These are phyloP conservation scores for Euplexia lucipara DNA, from an alignment of 2,888 invertebrate genomes.

Conservation along the genomic window DNA sequence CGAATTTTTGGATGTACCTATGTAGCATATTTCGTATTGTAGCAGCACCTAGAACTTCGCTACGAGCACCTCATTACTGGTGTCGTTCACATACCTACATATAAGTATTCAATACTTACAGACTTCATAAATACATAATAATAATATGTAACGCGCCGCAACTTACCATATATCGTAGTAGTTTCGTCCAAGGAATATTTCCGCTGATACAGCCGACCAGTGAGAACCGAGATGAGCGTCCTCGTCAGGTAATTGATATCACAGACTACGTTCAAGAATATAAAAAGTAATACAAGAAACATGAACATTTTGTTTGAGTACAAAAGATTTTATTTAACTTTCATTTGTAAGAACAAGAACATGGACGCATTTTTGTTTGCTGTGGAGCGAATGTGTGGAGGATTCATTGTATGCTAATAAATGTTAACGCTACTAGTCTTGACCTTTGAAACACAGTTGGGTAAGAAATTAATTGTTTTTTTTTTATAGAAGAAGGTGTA, in stretches of 20 bases:
- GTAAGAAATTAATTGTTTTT: slow-evolving; percentile 7
- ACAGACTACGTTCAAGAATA: slow-evolving; percentile 91
- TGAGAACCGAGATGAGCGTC: slow-evolving; percentile 92
- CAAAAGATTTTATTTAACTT: slow-evolving; percentile 6
- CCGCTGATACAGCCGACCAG: slow-evolving; percentile 92
- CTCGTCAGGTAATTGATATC: slow-evolving; percentile 95
- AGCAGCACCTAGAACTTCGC: not conserved
- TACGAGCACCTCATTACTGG: too few relatives aligned
- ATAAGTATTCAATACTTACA: not conserved
- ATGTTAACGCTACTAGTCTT: slow-evolving; percentile 23
- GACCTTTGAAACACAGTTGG: slow-evolving; percentile 42
- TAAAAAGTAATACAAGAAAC: slow-evolving; percentile 66
- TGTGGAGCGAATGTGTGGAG: not conserved
- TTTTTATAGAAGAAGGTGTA: slow-evolving; percentile 1
- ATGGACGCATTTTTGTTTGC: slow-evolving; percentile 6
- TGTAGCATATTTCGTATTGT: too few relatives aligned
- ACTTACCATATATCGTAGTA: slow-evolving; percentile 93
- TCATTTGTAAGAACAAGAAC: slow-evolving; percentile 4
- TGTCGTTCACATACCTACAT: too few relatives aligned
- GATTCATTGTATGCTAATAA: slow-evolving; percentile 65
- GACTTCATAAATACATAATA: not conserved
- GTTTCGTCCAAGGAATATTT: slow-evolving; percentile 92
- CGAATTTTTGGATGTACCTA: too few relatives aligned
- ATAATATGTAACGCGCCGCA: not conserved
- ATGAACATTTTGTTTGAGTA: slow-evolving; percentile 65